Conservation (phyloP, 2,888 invertebrate genomes). For the Yponomeuta evonymella region DNA sequence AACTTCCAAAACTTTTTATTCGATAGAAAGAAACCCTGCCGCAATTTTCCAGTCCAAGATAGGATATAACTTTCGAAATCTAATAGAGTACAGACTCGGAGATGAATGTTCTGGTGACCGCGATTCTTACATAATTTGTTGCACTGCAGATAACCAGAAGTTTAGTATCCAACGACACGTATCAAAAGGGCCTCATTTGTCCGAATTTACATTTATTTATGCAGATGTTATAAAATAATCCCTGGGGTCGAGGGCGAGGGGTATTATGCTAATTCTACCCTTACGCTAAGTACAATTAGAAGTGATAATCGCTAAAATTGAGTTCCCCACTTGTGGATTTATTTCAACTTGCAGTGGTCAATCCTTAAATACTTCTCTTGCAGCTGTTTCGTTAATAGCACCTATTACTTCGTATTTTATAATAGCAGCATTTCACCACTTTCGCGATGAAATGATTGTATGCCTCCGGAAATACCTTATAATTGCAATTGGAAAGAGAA, state of each 20-base stretch:
- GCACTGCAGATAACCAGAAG: background rate
- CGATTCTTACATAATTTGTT: background rate
- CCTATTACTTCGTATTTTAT: background rate
- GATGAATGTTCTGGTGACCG: background rate
- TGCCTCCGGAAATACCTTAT: too few species aligned
- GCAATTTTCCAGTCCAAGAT: conserved; percentile 3
- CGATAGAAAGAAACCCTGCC: background rate
- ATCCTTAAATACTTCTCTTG: background rate
- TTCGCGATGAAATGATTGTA: background rate
- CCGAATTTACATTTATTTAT: conserved; percentile 58
- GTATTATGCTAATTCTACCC: conserved; percentile 68
- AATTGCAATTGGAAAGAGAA: too few species aligned
- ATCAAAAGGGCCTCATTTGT: conserved; percentile 18
- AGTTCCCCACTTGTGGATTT: conserved; percentile 46
- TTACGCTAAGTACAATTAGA: conserved; percentile 60
- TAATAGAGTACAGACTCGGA: background rate
- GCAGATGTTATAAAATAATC: conserved; percentile 57
- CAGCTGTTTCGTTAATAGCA: background rate
- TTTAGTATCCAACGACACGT: background rate
- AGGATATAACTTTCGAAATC: background rate
- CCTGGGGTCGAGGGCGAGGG: conserved; percentile 38
- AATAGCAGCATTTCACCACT: background rate
- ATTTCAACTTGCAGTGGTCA: conserved; percentile 24
- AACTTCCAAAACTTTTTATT: background rate
- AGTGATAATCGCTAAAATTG: conserved; percentile 58